phyloP scores from a whole-genome alignment of 1,140 invertebrate species.

The Oreohelix idahoensis region DNA sequence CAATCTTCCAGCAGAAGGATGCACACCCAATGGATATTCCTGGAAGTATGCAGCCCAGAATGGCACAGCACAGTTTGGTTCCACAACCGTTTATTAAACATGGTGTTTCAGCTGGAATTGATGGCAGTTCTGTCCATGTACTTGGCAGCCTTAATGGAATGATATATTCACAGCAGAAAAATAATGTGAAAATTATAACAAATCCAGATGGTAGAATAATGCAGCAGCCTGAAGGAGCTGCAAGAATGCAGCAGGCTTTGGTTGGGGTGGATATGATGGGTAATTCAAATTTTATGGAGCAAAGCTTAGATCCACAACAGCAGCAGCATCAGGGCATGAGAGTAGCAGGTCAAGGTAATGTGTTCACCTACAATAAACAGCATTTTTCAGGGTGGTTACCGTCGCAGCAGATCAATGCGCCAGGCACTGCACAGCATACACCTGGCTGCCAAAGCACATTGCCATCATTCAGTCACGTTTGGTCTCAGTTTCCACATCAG shows the following conservation, averaged over 20 bases:
- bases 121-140: slow-evolving; percentile 1
- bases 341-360: slow-evolving; percentile 7
- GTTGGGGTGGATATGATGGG: slow-evolving; percentile 28
- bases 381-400: slow-evolving; percentile 21
- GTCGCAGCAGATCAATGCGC: not conserved
- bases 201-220: slow-evolving; percentile 16
- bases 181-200: slow-evolving; percentile 14
- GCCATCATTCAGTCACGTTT: slow-evolving; percentile 35
- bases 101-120: not conserved
- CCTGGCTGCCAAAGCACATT: slow-evolving; percentile 11
- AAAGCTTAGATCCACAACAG: not conserved
- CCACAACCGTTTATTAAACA: slow-evolving; percentile 16
- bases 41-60: slow-evolving; percentile 15
- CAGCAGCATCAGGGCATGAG: not conserved
- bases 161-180: slow-evolving; percentile 31
- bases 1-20: slow-evolving; percentile 34
- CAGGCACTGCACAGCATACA: not conserved
- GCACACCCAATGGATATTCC: not conserved
- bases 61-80: slow-evolving; percentile 2
- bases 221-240: slow-evolving; percentile 9
- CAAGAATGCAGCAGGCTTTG: slow-evolving; percentile 21
- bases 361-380: slow-evolving; percentile 5
- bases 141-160: slow-evolving; percentile 14
- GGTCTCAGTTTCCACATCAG: slow-evolving; percentile 39
- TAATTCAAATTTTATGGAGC: slow-evolving; percentile 12